phyloP scores from a whole-genome alignment of 1,140 invertebrate genomes.

The Drosophila nebulosa region DNA sequence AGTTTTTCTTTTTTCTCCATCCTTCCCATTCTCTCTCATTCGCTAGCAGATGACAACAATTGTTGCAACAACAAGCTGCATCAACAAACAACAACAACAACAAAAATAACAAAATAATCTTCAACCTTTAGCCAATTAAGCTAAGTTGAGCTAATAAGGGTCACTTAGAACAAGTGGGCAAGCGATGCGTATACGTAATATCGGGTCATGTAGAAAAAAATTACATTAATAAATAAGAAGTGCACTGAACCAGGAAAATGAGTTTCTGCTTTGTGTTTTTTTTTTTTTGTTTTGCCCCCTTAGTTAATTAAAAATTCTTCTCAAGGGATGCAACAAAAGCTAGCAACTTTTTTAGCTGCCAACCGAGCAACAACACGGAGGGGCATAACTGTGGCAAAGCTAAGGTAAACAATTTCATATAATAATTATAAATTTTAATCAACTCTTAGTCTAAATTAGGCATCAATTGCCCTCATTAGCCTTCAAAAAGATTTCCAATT shows the following conservation, averaged over 20 bases:
- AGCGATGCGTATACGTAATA: constrained; percentile 48
- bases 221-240: constrained; percentile 51
- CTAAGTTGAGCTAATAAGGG: constrained; percentile 38
- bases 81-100: constrained; percentile 8
- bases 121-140: constrained; percentile 55
- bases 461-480: too few relatives aligned
- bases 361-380: background rate
- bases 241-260: constrained; percentile 11
- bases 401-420: too few relatives aligned
- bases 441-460: too few relatives aligned
- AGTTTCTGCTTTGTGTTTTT: too few relatives aligned
- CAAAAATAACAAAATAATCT: background rate
- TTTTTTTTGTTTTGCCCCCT: background rate
- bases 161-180: constrained; percentile 12
- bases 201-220: constrained; percentile 6
- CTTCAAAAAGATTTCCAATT: too few relatives aligned
- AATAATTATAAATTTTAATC: too few relatives aligned
- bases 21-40: background rate
- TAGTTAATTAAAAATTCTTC: background rate
- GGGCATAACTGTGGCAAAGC: background rate
- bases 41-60: constrained; percentile 11
- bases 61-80: too few relatives aligned
- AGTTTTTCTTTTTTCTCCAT: constrained; percentile 37
- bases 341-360: background rate
- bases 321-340: constrained; percentile 26